Percentiles rank a stretch among this genome's conserved stretches.
Evolutionary conservation across 1,140 invertebrate species (phyloP).

Genomic region (Zaprionus ornatus): DNA sequence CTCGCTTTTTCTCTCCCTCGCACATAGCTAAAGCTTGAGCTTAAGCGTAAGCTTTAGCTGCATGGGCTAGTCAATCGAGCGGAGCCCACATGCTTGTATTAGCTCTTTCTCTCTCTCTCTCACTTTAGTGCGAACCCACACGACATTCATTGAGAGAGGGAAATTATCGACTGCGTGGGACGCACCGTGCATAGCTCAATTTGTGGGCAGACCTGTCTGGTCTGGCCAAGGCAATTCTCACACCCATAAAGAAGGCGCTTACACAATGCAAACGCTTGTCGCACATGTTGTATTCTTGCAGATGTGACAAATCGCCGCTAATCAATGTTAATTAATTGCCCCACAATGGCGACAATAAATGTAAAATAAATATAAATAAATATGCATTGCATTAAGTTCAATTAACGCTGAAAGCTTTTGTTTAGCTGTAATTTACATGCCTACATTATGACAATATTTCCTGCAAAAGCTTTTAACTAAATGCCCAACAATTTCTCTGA

Average conservation of each 20-base stretch:
- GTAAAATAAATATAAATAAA: slow-evolving; percentile 11
- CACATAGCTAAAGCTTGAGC: slow-evolving; percentile 9
- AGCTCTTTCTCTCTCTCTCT: slow-evolving; percentile 4
- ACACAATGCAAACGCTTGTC: slow-evolving; percentile 22
- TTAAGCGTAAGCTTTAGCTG: slow-evolving; percentile 24
- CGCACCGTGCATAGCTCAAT: slow-evolving; percentile 41
- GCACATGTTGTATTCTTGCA: slow-evolving; percentile 37
- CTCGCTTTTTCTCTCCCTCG: background rate
- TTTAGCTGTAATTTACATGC: no score
- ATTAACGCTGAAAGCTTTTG: background rate
- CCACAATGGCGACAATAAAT: slow-evolving; percentile 25
- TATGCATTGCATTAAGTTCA: background rate
- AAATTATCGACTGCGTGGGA: slow-evolving; percentile 40
- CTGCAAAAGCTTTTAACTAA: background rate
- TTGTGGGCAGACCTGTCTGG: slow-evolving; percentile 43
- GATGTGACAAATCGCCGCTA: slow-evolving; percentile 27
- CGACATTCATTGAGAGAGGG: slow-evolving; percentile 8
- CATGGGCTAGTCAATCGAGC: slow-evolving; percentile 25
- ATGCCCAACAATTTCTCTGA: no score
- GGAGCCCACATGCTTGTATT: slow-evolving; percentile 38
- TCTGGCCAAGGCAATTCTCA: slow-evolving; percentile 36
- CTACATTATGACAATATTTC: no score
- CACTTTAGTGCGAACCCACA: slow-evolving; percentile 24
- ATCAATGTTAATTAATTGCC: slow-evolving; percentile 56
- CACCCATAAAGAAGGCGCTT: slow-evolving; percentile 41